phyloP scores from a whole-genome alignment of 2,888 invertebrate genomes.

The Mesorhabditis spiculigera region DNA sequence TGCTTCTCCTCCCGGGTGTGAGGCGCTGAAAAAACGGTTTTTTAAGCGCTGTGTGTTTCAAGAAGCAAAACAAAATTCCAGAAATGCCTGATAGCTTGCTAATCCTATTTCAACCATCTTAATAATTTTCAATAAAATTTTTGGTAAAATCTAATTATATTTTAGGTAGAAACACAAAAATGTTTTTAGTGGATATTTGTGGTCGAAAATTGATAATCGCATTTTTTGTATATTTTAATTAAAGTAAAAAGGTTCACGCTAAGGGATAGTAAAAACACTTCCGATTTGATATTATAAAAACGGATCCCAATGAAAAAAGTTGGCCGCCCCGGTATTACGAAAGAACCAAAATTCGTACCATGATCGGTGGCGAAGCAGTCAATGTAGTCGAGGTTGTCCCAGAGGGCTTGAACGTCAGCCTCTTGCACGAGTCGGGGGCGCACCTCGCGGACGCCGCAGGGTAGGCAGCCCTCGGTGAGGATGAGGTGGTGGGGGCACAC shows the following conservation, averaged over 20 bases:
- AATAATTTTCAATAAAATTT: too few relatives aligned
- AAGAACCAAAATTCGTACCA: slow-evolving; percentile 61
- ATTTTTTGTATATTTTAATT: neutral
- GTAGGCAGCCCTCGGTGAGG: slow-evolving; percentile 74
- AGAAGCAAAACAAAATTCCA: neutral
- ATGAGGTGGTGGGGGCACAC: slow-evolving; percentile 98
- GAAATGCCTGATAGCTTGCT: too few relatives aligned
- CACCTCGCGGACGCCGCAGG: slow-evolving; percentile 48
- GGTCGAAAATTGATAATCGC: too few relatives aligned
- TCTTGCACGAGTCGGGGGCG: slow-evolving; percentile 78
- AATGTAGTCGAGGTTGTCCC: slow-evolving; percentile 91
- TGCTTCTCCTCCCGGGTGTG: slow-evolving; percentile 86
- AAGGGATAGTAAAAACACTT: neutral
- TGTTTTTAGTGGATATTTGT: too few relatives aligned
- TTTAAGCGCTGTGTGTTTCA: neutral
- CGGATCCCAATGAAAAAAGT: neutral
- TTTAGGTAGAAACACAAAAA: too few relatives aligned
- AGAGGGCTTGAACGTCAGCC: slow-evolving; percentile 92
- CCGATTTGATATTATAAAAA: neutral
- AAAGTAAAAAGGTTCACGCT: neutral
- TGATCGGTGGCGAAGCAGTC: slow-evolving; percentile 99
- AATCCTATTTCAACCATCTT: too few relatives aligned
- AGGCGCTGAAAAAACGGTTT: slow-evolving; percentile 70
- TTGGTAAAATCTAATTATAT: too few relatives aligned
- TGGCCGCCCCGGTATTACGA: neutral